Percentiles rank a stretch among this genome's conserved stretches.
Evolutionary conservation across 2,113 vertebrate species (phyloP).

Genomic region (Gobiocypris rarus): DNA sequence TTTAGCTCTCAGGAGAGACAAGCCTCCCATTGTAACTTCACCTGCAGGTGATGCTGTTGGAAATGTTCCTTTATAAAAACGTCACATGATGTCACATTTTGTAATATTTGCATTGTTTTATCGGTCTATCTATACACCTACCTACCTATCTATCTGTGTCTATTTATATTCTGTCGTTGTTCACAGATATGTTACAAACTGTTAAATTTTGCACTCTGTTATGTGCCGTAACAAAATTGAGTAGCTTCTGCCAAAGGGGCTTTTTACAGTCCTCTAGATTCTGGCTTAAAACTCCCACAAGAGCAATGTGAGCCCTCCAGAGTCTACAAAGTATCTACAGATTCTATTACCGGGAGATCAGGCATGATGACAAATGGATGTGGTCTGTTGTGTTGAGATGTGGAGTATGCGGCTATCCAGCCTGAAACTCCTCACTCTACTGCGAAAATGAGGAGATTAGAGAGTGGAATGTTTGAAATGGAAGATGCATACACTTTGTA

Average conservation of each 20-base stretch:
- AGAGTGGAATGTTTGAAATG: neutral
- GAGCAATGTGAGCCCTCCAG: constrained; percentile 15
- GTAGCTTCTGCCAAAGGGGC: neutral
- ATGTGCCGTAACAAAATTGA: neutral
- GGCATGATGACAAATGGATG: constrained; percentile 12
- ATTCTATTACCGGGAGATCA: constrained; percentile 2
- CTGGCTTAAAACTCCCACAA: neutral
- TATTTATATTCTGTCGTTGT: neutral
- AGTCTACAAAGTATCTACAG: neutral
- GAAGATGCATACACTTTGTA: neutral
- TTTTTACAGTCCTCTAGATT: neutral
- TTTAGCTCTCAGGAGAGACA: too few species aligned
- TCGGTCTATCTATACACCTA: neutral
- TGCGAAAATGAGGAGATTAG: neutral
- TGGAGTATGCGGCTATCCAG: neutral
- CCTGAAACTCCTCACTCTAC: neutral
- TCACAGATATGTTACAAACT: neutral
- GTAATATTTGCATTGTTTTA: too few species aligned
- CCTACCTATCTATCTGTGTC: neutral
- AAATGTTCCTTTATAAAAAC: too few species aligned
- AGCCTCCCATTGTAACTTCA: too few species aligned
- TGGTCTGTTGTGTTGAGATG: neutral
- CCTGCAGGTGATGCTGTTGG: too few species aligned
- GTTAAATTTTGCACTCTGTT: neutral
- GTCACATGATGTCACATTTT: too few species aligned